Base-by-base conservation (phyloP, 2,113 vertebrate genomes). In the Saimiri boliviensis region DNA sequence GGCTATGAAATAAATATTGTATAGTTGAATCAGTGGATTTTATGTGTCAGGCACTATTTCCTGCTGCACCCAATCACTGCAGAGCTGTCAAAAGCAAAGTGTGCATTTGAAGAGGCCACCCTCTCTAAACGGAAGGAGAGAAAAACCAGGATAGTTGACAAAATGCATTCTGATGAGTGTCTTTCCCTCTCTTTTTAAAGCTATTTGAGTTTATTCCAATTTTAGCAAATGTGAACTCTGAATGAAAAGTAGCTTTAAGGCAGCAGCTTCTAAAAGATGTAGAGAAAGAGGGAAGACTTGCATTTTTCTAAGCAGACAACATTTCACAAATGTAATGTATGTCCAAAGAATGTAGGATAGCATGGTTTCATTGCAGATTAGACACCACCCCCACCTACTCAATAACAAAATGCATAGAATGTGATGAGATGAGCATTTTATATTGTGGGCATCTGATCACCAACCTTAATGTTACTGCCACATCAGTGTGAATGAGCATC, bases 1-100 rank as follows among this genome's bases (percentile, higher is more conserved):
- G 79, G 77, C 86, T 93, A 73, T 95, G 86, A 96, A 97, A 97
- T 97, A 94, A 96, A 95, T 96, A 94, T 82, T 95, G 94, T 93
- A 84, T 89, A 89, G 83, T 79, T 96, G 97, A 94, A 94, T 95
- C 82, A 54, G 94, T 93, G 79, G 80, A n/a, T 96, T 98, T 96
- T 96, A 93, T 91, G 86, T 94, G 89, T 91, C 94, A 96, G 79
- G 56, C 25, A 73, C 91, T 95, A 97, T 97, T 94, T 97, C 52
- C 94, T 89, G 60, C 77, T 37, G 21, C 79, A 94, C 66, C 95
- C 83, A 91, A 94, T 96, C 96, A 96, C 74, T 7, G 74, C 58
- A 73, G 58, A 97, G 74, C 89, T 96, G 94, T 96, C 86, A 93
- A 89, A 96, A 96, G 92, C 42, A 32, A 96, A 96, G 68, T 27